Conservation (phyloP, 1,140 invertebrate species). For the Caenorhabditis remanei region DNA sequence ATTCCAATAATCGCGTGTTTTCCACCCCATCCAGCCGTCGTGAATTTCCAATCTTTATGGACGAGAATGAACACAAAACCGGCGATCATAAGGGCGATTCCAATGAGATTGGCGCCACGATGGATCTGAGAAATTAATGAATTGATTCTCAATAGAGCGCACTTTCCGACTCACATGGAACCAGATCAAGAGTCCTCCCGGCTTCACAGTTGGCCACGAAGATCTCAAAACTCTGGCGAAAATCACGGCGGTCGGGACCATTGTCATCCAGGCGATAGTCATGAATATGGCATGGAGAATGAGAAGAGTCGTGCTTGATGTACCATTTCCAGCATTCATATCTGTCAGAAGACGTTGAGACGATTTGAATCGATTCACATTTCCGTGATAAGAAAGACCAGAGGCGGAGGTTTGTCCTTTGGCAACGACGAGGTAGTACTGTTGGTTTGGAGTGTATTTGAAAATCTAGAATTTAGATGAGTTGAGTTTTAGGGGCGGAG, state of each 20-base stretch:
- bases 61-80: slow-evolving; percentile 36
- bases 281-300: slow-evolving; percentile 56
- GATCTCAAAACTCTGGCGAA: slow-evolving; percentile 58
- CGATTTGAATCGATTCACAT: background rate
- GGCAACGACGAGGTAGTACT: background rate
- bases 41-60: slow-evolving; percentile 47
- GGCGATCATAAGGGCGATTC: slow-evolving; percentile 54
- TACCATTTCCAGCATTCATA: background rate
- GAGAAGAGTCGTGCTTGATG: slow-evolving; percentile 6
- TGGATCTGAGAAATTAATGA: slow-evolving; percentile 47
- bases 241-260: slow-evolving; percentile 55
- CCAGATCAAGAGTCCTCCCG: slow-evolving; percentile 58
- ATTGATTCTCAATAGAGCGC: background rate
- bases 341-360: slow-evolving; percentile 13
- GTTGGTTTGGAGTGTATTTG: slow-evolving; percentile 12
- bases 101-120: slow-evolving; percentile 54
- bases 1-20: slow-evolving; percentile 51
- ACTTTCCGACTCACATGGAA: slow-evolving; percentile 54
- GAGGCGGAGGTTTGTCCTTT: background rate
- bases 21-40: slow-evolving; percentile 7
- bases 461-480: slow-evolving; percentile 11
- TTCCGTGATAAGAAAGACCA: background rate
- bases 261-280: slow-evolving; percentile 61
- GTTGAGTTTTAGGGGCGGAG: no score
- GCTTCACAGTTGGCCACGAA: slow-evolving; percentile 57